These are phyloP conservation scores for Scaptomyza polygonia DNA, from an alignment of 2,888 invertebrate species.

Conservation along the genomic window DNA sequence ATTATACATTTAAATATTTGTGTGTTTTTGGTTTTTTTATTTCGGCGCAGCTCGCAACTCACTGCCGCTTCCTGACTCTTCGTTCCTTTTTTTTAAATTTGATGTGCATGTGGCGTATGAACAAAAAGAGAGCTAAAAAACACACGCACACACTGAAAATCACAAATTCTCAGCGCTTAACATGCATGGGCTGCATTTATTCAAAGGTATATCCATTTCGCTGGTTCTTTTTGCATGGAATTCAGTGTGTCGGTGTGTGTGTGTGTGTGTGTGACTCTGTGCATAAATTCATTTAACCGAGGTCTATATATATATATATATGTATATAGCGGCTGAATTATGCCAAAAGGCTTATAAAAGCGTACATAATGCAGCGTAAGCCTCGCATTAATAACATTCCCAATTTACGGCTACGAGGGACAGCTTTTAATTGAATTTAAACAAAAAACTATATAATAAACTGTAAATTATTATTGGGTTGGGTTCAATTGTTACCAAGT, in stretches of 20 bases:
- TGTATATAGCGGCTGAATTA: constrained; percentile 9
- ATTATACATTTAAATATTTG: constrained; percentile 80
- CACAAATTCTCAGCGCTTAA: constrained; percentile 25
- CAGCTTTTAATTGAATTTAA: neutral
- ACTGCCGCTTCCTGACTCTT: neutral
- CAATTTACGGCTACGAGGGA: constrained; percentile 6
- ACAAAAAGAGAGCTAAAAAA: constrained; percentile 30
- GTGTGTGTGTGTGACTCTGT: constrained; percentile 6
- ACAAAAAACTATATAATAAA: neutral
- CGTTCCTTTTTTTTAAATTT: constrained; percentile 44
- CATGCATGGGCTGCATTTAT: constrained; percentile 48
- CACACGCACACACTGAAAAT: constrained; percentile 14
- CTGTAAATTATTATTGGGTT: neutral
- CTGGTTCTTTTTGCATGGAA: constrained; percentile 22
- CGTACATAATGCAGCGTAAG: neutral
- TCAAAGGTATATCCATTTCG: constrained; percentile 32
- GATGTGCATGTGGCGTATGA: constrained; percentile 31
- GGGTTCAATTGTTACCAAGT: neutral
- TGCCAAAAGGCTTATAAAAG: constrained; percentile 6
- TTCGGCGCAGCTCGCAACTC: constrained; percentile 36
- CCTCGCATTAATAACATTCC: neutral
- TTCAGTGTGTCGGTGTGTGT: neutral
- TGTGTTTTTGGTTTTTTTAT: constrained; percentile 67
- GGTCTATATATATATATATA: neutral
- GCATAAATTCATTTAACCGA: constrained; percentile 35